Evolutionary conservation across 2,113 vertebrate genomes (phyloP), one percentile per base, ranked within the genome.

Genomic region (Varanus komodoensis): DNA sequence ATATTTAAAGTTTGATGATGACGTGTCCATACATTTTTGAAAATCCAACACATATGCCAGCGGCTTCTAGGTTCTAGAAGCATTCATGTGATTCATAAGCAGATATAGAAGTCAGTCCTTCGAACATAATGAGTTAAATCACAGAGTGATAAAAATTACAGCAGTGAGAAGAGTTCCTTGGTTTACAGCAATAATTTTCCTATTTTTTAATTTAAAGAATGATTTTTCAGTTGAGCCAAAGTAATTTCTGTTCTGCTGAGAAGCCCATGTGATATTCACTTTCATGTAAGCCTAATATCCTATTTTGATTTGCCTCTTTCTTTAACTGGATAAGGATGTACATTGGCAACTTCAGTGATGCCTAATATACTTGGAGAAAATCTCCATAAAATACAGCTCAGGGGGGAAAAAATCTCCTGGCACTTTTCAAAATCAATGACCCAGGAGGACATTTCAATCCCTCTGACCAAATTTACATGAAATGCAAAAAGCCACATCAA

Each of bases 401-500:
- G n/a, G 29, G 73, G 8, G 15, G 87, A 2, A 89, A 23, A 11
- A 34, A 52, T 17, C 9, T 80, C 69, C 2, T 14, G 50, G 82
- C 77, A 93, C 2, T 90, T 77, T 79, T 69, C 23, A 82, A 38
- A 92, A 44, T 52, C 34, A 52, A 44, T 52, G 86, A 90, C 44
- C 19, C 88, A 57, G 82, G 23, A 67, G 34, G 54, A 61, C 27
- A 23, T 32, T 74, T 86, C 68, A 50, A 50, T 23, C 38, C 68
- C 50, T 3, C 27, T 74, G 79, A 27, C 80, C 38, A 50, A 77
- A 84, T 83, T 21, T n/a, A 69, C 73, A 89, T 44, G 32, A 89
- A 74, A 9, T 3, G 21, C 21, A 2, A 48, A 75, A 88, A 92
- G 52, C 23, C 11, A 78, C 6, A 68, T 44, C 27, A 9, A 7